Evolutionary conservation across 2,113 vertebrate species (phyloP).

Genomic region (Eretmochelys imbricata): DNA sequence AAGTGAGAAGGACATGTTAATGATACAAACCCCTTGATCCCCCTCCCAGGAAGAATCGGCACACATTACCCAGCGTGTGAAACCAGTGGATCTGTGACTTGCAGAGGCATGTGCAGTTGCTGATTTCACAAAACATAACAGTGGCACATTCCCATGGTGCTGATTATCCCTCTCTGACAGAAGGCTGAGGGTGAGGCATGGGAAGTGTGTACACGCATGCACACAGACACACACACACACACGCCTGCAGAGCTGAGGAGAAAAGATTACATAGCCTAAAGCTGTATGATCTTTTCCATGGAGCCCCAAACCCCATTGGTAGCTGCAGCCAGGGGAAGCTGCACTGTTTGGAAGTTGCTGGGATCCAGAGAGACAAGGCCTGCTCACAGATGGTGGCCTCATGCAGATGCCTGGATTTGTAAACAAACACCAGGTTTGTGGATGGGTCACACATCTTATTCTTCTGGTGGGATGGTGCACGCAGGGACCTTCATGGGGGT

Average conservation of each 20-base stretch:
- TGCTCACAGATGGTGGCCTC: neutral
- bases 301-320: neutral
- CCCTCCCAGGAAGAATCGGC: neutral
- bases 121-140: neutral
- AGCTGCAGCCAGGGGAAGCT: neutral
- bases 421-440: neutral
- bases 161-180: neutral
- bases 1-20: neutral
- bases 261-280: neutral
- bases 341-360: neutral
- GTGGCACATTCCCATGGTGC: neutral
- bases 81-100: neutral
- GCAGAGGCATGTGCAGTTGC: neutral
- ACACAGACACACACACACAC: neutral
- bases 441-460: neutral
- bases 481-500: constrained; percentile 41
- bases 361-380: neutral
- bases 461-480: neutral
- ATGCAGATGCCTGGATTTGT: neutral
- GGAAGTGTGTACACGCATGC: neutral
- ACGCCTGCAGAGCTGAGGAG: neutral
- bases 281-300: neutral
- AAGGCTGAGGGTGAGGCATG: neutral
- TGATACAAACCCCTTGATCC: neutral
- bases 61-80: neutral